Base-by-base conservation (phyloP, 2,888 invertebrate genomes). In the Phragmatobia fuliginosa region DNA sequence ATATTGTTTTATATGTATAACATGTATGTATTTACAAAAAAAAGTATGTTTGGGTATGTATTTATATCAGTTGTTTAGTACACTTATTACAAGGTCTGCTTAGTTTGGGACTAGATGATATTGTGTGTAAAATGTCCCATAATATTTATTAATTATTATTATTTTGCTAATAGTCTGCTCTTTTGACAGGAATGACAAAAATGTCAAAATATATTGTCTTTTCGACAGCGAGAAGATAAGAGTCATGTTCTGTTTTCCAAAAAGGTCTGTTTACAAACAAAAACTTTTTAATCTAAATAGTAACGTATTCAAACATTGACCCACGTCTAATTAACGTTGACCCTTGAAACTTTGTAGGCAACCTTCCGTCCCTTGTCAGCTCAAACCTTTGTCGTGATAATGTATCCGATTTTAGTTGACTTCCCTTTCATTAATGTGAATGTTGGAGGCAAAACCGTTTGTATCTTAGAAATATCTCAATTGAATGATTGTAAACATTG, bases 271-370 rank as follows among this genome's bases (percentile, higher is more conserved):
- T 67, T 66, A 70, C 62, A 28, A 66, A 70, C 63, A 67, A 36
- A 59, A 36, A 58, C 58, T 70, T 66, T n/a, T 25, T 31, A 49
- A 64, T 38, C 18, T 68, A 68, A 68, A 70, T 62, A 68, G 25
- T 62, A 70, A 63, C 67, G 49, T 33, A 67, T 76, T 72, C 65
- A 70, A 73, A 69, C 63, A 61, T 36, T 68, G 71, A 62, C 45
- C 73, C 66, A 71, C 70, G 68, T 74, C 64, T 62, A 76, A 80
- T 80, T 73, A 76, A 73, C 69, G 77, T 66, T 67, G 78, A 73
- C 76, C 80, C 71, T 66, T 65, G 59, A 31, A 62, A 63, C 65
- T 73, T 73, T 70, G 56, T 52, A 32, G 49, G 10, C 38, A n/a
- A 56, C 72, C 33, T 63, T 74, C 74, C 62, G 58, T 70, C 71